A percentile compares a stretch with the other conserved stretches of the same genome.
Conservation (phyloP, 2,797 vertebrate genomes). For the Furcifer pardalis region DNA sequence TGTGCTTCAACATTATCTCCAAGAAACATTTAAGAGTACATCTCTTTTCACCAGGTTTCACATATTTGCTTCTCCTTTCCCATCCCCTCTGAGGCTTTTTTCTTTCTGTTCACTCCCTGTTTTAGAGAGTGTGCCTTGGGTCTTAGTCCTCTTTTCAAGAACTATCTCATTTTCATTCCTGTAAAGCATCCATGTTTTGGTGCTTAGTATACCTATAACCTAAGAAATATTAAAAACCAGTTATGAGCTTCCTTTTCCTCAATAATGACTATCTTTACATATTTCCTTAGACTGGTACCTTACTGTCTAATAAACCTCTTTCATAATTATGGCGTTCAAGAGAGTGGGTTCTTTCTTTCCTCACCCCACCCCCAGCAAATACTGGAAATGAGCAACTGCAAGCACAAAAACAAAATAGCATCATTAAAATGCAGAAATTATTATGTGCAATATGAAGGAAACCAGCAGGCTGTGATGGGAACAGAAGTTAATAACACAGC, state of each 20-base stretch:
- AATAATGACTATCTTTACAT: not conserved
- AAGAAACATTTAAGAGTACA: not conserved
- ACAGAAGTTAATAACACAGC: conserved; percentile 39
- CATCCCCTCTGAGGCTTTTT: not conserved
- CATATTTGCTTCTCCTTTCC: not conserved
- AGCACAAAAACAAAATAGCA: conserved; percentile 22
- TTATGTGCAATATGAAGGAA: conserved; percentile 25
- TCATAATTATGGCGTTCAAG: conserved; percentile 23
- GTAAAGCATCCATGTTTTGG: not conserved
- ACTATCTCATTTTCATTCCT: not conserved
- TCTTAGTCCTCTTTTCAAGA: not conserved
- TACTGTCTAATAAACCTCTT: conserved; percentile 24
- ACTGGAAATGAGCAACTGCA: conserved; percentile 11
- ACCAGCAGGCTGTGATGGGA: conserved; percentile 34
- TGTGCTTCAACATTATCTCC: not conserved
- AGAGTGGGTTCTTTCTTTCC: not conserved
- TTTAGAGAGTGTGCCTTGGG: not conserved
- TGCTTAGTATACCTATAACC: not conserved
- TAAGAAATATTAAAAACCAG: not conserved
- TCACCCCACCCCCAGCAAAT: not conserved
- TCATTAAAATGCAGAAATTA: conserved; percentile 40
- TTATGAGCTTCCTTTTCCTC: not conserved
- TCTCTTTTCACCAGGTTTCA: not conserved
- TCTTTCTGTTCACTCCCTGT: not conserved
- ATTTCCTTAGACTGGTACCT: not conserved